These are phyloP conservation scores for Macropis europaea DNA, from an alignment of 2,888 invertebrate genomes.

Conservation along the genomic window DNA sequence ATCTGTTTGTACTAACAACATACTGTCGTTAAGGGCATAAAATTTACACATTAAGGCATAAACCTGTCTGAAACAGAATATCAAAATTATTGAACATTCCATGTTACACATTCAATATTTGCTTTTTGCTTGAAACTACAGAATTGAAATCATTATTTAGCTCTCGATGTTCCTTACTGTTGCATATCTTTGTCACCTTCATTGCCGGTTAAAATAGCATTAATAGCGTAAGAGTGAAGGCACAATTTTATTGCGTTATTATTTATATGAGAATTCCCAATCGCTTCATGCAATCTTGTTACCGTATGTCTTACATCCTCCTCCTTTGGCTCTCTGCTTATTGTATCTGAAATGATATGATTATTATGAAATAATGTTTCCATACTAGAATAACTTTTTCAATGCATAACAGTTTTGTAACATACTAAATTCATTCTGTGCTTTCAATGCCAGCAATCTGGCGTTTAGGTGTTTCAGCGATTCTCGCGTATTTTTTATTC, in stretches of 20 bases:
- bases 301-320: constrained; percentile 11
- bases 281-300: constrained; percentile 39
- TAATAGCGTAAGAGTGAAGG: constrained; percentile 54
- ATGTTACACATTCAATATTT: not conserved
- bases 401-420: not conserved
- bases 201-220: constrained; percentile 45
- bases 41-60: constrained; percentile 46
- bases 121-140: not conserved
- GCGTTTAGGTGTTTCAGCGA: constrained; percentile 53
- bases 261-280: constrained; percentile 42
- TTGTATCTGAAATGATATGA: constrained; percentile 2
- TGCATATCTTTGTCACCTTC: constrained; percentile 34
- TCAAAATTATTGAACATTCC: not conserved
- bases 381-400: not conserved
- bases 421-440: constrained; percentile 51
- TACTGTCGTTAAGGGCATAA: constrained; percentile 49
- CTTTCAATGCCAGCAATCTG: constrained; percentile 49
- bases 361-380: not conserved
- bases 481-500: constrained; percentile 47
- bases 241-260: constrained; percentile 44
- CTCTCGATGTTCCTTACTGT: constrained; percentile 47
- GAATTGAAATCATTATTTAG: not conserved
- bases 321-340: not conserved
- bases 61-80: constrained; percentile 51
- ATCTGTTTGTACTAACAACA: constrained; percentile 33